A percentile compares a stretch with the other conserved stretches of the same genome.
phyloP scores from a whole-genome alignment of 2,797 vertebrate species.

The Enteromius fasciolatus region DNA sequence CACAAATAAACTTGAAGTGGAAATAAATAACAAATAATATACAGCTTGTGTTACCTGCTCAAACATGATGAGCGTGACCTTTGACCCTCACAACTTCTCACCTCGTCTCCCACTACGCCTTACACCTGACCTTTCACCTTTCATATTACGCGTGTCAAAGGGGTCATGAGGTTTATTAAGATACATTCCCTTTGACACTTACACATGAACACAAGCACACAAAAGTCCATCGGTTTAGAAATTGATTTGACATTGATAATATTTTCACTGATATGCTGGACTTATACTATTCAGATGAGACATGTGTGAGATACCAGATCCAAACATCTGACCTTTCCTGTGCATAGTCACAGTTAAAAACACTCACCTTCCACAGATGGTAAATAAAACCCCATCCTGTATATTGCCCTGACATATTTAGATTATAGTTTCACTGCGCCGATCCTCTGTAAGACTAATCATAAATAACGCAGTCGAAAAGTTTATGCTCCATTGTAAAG shows the following conservation, averaged over 20 bases:
- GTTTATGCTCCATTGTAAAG: slow-evolving; percentile 28
- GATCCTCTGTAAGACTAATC: slow-evolving; percentile 26
- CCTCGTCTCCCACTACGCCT: slow-evolving; percentile 21
- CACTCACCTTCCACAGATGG: slow-evolving; percentile 17
- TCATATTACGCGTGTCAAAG: slow-evolving; percentile 22
- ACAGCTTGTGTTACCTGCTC: background rate
- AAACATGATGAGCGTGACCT: slow-evolving; percentile 39
- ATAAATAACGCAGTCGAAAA: slow-evolving; percentile 29
- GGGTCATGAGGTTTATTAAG: slow-evolving; percentile 67
- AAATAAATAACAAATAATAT: background rate
- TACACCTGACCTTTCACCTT: slow-evolving; percentile 19
- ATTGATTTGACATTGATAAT: background rate
- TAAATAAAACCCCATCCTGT: slow-evolving; percentile 33
- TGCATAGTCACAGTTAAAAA: background rate
- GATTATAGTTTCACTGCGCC: background rate
- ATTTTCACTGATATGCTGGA: background rate
- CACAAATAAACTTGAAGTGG: background rate
- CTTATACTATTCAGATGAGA: background rate
- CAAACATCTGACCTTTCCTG: slow-evolving; percentile 39
- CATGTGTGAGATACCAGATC: background rate
- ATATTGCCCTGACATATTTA: slow-evolving; percentile 26
- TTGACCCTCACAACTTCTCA: slow-evolving; percentile 29
- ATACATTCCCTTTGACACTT: background rate
- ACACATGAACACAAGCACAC: slow-evolving; percentile 8
- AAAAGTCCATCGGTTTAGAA: background rate